Conservation (phyloP, 2,888 invertebrate genomes). For the Prosapia bicincta region DNA sequence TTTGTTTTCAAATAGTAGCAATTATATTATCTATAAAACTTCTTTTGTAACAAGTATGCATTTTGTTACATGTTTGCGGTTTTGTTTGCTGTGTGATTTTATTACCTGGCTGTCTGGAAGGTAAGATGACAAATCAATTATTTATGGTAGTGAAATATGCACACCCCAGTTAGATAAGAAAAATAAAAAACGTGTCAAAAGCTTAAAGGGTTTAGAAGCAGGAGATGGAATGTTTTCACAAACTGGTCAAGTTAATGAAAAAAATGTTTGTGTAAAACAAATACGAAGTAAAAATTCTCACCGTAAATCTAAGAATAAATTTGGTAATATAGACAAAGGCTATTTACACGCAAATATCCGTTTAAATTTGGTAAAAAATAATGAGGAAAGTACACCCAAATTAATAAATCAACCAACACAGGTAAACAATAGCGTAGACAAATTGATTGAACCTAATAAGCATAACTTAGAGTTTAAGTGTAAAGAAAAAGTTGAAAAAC, state of each 20-base stretch:
- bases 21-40: too few species aligned
- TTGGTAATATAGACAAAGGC: not conserved
- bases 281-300: not conserved
- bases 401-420: not conserved
- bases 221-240: not conserved
- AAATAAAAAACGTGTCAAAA: not conserved
- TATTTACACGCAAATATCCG: not conserved
- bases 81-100: constrained; percentile 10
- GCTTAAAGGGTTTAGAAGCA: not conserved
- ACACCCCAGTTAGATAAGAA: not conserved
- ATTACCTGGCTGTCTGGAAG: constrained; percentile 17
- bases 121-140: constrained; percentile 13
- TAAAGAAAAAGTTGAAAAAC: not conserved
- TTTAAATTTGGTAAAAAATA: not conserved
- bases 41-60: constrained; percentile 31
- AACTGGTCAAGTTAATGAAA: not conserved
- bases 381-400: not conserved
- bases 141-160: not conserved
- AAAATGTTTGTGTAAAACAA: not conserved
- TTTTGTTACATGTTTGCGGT: constrained; percentile 30
- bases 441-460: not conserved
- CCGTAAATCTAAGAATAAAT: not conserved
- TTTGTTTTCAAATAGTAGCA: too few species aligned
- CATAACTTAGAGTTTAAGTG: not conserved
- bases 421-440: not conserved